Base-by-base conservation (phyloP, 1,140 invertebrate species). In the Episyrphus balteatus region DNA sequence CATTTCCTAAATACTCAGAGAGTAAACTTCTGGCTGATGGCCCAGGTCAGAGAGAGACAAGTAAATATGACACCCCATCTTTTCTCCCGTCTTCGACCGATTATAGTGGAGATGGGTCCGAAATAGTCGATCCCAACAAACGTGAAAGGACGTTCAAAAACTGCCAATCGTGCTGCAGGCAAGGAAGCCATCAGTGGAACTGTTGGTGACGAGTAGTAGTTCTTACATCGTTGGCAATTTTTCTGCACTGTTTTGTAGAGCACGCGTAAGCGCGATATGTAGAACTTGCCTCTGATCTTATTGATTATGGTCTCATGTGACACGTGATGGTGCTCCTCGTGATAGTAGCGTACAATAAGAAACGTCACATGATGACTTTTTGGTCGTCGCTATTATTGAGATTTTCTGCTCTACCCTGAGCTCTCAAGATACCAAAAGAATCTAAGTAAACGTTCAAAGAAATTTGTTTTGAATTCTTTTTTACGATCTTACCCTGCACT, bases 351-450 rank as follows among this genome's bases (percentile, higher is more conserved):
- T 17, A 58, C 62, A 9, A 52, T 47, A 48, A 68, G 65, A 46
- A 58, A 62, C 11, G 56, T 69, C 17, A 54, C 67, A 47, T 55
- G 55, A 50, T 69, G 61, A 33, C 36, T 18, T 18, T 17, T 19
- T 15, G 46, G 39, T 33, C 9, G 15, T 10, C 15, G 36, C 8
- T 18, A 14, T 8, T 12, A 21, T 19, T 13, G 3, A 38, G 19
- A 40, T 40, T 39, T 19, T 36, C 12, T 7, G 37, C 37, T 19
- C 44, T 46, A 38, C 30, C 30, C 39, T 39, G 3, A 3, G 30
- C 13, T 21, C 46, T 30, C 15, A 47, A 18, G 30, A 47, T 33
- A 3, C 21, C 46, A 33, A 33, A 14, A 17, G 11, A 14, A 34
- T 47, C 46, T 15, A 42, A 13, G 18, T 33, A 47, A 31, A 39